Percentiles rank a stretch among this genome's conserved stretches.
Conservation (phyloP, 2,113 vertebrate species). For the Machaerirhynchus nigripectus region DNA sequence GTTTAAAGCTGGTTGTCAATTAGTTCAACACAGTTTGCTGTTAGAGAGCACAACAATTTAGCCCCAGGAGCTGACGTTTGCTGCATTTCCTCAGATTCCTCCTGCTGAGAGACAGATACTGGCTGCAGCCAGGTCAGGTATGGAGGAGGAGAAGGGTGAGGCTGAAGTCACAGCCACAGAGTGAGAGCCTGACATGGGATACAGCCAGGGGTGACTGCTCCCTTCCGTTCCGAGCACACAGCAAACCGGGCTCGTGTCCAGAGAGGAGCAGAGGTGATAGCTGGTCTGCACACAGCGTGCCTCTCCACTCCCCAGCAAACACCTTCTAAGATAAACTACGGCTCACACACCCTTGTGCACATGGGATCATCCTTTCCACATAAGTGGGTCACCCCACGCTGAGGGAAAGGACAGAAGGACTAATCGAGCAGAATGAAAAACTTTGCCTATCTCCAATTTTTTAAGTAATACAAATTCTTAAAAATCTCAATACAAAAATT, state of each 20-base stretch:
- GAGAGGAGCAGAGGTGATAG: background rate
- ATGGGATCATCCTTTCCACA: background rate
- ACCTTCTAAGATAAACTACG: background rate
- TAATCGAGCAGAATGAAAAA: background rate
- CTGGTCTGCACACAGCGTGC: background rate
- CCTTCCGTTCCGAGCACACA: background rate
- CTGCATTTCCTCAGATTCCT: conserved; percentile 13
- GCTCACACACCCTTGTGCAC: background rate
- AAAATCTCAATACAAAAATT: background rate
- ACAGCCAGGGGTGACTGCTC: background rate
- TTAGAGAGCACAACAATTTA: conserved; percentile 32
- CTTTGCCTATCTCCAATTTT: background rate
- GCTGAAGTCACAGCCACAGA: background rate
- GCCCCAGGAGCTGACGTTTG: conserved; percentile 34
- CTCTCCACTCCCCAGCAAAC: background rate
- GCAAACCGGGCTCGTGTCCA: fast-evolving
- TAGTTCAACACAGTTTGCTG: conserved; percentile 49
- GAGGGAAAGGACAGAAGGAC: background rate
- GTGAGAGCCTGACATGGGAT: background rate
- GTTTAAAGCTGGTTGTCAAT: conserved; percentile 59
- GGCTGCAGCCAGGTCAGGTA: conserved; percentile 13
- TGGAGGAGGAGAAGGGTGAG: background rate
- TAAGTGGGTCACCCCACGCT: background rate
- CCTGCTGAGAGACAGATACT: conserved; percentile 26
- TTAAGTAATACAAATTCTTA: background rate